Evolutionary conservation across 2,797 vertebrate species (phyloP), one percentile per base, ranked within the genome.

Genomic region (Sebastiscus albofasciatus): DNA sequence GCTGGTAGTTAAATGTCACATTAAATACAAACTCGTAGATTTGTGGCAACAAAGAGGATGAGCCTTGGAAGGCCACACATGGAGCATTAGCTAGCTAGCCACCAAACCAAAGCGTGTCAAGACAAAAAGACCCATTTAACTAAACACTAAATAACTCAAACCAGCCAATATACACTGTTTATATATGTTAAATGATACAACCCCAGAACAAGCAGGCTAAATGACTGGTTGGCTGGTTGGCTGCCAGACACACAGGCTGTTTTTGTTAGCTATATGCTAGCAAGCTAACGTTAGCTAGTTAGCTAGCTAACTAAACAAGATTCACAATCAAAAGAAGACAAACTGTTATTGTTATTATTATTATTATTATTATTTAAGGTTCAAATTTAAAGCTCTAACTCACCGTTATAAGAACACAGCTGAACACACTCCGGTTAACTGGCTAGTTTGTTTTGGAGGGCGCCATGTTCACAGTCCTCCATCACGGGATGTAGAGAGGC

Each of bases 381-480:
- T 39, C 36, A 2, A 8, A 60, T 0, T 0, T 2, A 6, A 2
- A 1, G 18, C 6, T 14, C 7, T 3, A 39, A 2, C 1, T 2
- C 1, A 33, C 22, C 36, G 34, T 18, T 56, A 36, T 16, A 4
- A 13, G 11, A 36, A 39, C 24, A 24, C 1, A 16, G 20, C 33
- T 0, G 65, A 27, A 33, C 29, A 8, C 6, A 2, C 8, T 2
- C 3, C 3, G 2, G 59, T 56, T 64, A 60, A 18, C 54, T 8
- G 20, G n/a, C 70, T 71, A 61, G 84, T 90, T 90, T 91, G 92
- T 92, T 92, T 93, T 88, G 90, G 87, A 90, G 74, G 93, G 90
- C 94, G 92, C 93, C 94, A 94, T 95, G 92, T 94, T 95, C 86
- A 82, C 84, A 69, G 72, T 84, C 91, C 90, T 91, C 91, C 90